Evolutionary conservation across 2,797 vertebrate species (phyloP).

Genomic region (Lepus townsendii): DNA sequence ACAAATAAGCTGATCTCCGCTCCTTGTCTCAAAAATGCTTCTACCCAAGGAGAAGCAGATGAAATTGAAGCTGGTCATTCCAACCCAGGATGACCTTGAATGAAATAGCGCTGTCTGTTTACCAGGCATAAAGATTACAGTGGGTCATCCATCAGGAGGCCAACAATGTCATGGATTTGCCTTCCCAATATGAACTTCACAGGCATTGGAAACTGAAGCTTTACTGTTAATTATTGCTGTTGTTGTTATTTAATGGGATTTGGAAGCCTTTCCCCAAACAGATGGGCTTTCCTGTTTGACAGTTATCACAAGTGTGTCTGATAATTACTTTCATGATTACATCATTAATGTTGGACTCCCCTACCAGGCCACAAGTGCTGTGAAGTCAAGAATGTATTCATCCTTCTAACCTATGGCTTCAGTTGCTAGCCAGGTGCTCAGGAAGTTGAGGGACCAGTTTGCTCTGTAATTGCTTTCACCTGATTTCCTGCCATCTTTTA

Average conservation of each 20-base stretch:
- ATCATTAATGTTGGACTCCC: conserved; percentile 9
- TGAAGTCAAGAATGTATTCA: conserved; percentile 33
- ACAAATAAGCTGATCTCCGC: conserved; percentile 76
- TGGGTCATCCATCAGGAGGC: conserved; percentile 66
- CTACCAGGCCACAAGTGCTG: neutral
- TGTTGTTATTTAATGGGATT: conserved; percentile 56
- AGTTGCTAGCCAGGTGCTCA: neutral
- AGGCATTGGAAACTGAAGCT: conserved; percentile 4
- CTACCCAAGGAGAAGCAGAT: conserved; percentile 70
- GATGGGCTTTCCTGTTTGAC: conserved; percentile 64
- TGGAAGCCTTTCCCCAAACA: conserved; percentile 58
- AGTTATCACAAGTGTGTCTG: conserved; percentile 23
- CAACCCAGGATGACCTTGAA: conserved; percentile 62
- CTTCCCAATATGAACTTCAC: conserved; percentile 58
- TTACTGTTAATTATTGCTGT: conserved; percentile 61
- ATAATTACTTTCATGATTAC: conserved; percentile 57
- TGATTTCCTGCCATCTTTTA: conserved; percentile 8
- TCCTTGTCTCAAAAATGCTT: conserved; percentile 75
- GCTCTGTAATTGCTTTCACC: neutral
- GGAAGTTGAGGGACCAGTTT: neutral
- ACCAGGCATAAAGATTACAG: conserved; percentile 72
- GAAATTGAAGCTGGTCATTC: conserved; percentile 76
- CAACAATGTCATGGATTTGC: conserved; percentile 57
- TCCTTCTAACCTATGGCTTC: neutral
- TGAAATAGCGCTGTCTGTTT: conserved; percentile 79